A percentile compares a stretch with the other conserved stretches of the same genome.
These are phyloP conservation scores for Mesoligia furuncula DNA, from an alignment of 2,888 invertebrate species.

Conservation along the genomic window DNA sequence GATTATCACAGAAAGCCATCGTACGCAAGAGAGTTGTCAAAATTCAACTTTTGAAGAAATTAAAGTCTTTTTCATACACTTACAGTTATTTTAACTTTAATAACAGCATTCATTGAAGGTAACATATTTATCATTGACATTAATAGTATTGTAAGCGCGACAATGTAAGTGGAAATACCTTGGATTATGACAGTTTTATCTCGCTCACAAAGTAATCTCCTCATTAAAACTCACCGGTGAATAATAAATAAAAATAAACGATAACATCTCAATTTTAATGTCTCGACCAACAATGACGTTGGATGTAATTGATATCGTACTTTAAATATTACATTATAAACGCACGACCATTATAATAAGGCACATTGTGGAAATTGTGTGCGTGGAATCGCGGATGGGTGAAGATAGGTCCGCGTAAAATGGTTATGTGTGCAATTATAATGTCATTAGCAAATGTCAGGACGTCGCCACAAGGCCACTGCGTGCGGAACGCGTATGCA, in stretches of 20 bases:
- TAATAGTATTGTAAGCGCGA: constrained; percentile 64
- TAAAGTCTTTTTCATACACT: constrained; percentile 43
- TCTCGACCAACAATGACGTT: constrained; percentile 61
- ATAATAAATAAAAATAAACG: constrained; percentile 68
- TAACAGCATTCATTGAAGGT: constrained; percentile 52
- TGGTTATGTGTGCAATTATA: constrained; percentile 75
- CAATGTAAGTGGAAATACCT: constrained; percentile 62
- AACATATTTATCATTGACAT: constrained; percentile 64
- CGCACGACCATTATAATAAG: constrained; percentile 58
- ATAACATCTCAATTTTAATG: constrained; percentile 73
- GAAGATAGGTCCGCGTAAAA: constrained; percentile 57
- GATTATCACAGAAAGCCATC: constrained; percentile 45
- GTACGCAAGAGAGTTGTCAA: constrained; percentile 44
- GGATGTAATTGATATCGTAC: constrained; percentile 71
- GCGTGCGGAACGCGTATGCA: constrained; percentile 67
- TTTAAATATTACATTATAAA: constrained; percentile 63
- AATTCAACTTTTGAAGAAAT: constrained; percentile 37
- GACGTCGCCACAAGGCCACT: constrained; percentile 73
- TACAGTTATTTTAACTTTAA: constrained; percentile 55
- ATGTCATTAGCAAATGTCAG: constrained; percentile 81
- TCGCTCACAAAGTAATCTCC: constrained; percentile 62
- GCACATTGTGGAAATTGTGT: constrained; percentile 54
- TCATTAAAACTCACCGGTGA: constrained; percentile 66
- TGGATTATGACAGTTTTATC: constrained; percentile 69
- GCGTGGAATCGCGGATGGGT: constrained; percentile 12